Evolutionary conservation across 2,113 vertebrate genomes (phyloP), one percentile per base, ranked within the genome.

Genomic region (Laterallus jamaicensis): DNA sequence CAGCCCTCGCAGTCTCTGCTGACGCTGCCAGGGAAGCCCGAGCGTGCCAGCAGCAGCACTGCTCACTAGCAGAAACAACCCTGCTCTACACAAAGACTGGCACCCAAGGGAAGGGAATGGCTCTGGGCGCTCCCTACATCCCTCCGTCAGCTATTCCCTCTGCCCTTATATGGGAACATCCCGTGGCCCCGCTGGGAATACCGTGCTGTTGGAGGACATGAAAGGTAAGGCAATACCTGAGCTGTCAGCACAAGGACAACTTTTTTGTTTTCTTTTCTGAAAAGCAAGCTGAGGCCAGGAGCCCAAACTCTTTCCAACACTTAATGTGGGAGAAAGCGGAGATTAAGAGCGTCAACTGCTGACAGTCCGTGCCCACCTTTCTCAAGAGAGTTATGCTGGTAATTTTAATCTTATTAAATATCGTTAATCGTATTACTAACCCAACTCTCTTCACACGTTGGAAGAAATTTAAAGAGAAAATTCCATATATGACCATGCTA

Each of bases 381-480:
- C 92, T 91, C 66, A 60, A 47, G 82, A 77, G 82, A 93, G 84
- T 94, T 96, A 94, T 97, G 88, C 85, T 42, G 91, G 77, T 95
- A 80, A 93, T 92, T 97, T 96, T 96, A 97, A 97, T 97, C 96
- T 88, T 86, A 96, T 92, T 95, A 96, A 87, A 93, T 91, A 91
- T 89, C 71, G 86, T 56, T 97, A 97, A 97, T 97, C 94, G 29
- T 86, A 96, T 97, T 97, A 96, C 62, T 88, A 93, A 92, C 89
- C 85, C 94, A 96, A 96, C 95, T 94, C 96, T 97, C 93, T 86
- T 96, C 95, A 97, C 92, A 82, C 96, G 94, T 87, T 92, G 86
- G 80, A 94, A 93, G 82, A 96, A 92, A 91, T 71, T 88, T 82
- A 91, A 94, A 88, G 87, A 91, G 62, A 95, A 93, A 96, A 90